Conservation (phyloP, 2,113 vertebrate species). For the Scomber colias region DNA sequence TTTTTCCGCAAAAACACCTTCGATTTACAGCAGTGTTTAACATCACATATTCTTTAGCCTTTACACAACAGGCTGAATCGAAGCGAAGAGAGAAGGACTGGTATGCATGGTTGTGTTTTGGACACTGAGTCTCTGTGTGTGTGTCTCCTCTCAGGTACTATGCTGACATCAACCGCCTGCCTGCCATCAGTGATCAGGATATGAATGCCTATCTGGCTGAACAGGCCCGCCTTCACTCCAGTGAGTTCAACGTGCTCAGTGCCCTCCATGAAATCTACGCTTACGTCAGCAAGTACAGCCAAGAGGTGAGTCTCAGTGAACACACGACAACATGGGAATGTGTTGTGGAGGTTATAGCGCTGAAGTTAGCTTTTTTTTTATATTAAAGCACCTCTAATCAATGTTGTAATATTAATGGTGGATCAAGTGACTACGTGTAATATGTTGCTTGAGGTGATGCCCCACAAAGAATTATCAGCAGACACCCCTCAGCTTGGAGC, state of each 20-base stretch:
- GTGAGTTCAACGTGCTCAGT: conserved; percentile 95
- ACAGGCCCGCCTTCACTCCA: conserved; percentile 93
- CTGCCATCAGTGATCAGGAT: conserved; percentile 97
- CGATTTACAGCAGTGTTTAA: conserved; percentile 12
- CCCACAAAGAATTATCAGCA: background rate
- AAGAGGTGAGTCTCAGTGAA: conserved; percentile 87
- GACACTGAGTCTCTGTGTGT: conserved; percentile 40
- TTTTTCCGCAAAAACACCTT: conserved; percentile 31
- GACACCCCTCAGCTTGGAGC: no score
- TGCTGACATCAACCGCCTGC: conserved; percentile 94
- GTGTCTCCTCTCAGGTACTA: conserved; percentile 89
- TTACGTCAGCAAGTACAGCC: conserved; percentile 96
- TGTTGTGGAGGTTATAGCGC: background rate
- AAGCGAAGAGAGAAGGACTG: conserved; percentile 45
- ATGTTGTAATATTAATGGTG: background rate
- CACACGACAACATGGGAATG: background rate
- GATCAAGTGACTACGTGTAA: background rate
- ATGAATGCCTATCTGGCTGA: conserved; percentile 98
- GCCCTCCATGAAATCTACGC: conserved; percentile 96
- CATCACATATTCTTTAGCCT: conserved; percentile 13
- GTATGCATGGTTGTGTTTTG: conserved; percentile 38
- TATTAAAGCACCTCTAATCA: background rate
- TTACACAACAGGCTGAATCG: conserved; percentile 7
- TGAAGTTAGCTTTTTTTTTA: background rate
- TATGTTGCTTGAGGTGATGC: background rate